These are phyloP conservation scores for Leucopternis melanops DNA, from an alignment of 2,113 vertebrate genomes.

Conservation along the genomic window DNA sequence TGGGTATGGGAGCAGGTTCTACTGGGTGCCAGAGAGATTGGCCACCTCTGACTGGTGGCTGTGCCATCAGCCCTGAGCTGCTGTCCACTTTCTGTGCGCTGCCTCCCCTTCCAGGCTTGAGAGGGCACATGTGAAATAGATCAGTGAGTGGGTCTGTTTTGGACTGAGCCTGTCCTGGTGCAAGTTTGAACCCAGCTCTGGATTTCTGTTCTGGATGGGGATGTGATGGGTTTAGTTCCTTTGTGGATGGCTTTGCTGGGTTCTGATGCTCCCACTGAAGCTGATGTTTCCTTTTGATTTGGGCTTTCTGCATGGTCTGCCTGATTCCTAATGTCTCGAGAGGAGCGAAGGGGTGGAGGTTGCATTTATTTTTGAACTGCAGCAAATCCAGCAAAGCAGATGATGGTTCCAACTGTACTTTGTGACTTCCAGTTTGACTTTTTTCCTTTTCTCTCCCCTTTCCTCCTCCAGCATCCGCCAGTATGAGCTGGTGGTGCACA, in stretches of 20 bases:
- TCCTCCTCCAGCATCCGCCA: constrained; percentile 85
- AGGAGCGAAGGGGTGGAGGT: not conserved
- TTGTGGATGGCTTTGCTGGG: not conserved
- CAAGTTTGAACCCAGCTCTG: not conserved
- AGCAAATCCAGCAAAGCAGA: not conserved
- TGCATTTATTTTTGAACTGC: not conserved
- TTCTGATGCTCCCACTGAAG: not conserved
- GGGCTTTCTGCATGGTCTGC: not conserved
- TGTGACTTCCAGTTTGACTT: not conserved
- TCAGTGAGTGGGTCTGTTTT: not conserved
- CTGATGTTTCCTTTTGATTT: not conserved
- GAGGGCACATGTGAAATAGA: accelerated
- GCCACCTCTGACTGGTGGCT: not conserved
- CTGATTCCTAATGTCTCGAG: accelerated
- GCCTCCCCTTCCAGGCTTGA: not conserved
- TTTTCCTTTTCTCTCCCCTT: not conserved
- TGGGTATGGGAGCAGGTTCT: constrained; percentile 26
- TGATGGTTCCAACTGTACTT: not conserved
- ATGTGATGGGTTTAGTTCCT: not conserved
- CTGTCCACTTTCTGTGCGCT: not conserved
- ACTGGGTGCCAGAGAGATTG: not conserved
- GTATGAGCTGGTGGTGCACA: constrained; percentile 88
- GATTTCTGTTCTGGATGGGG: not conserved
- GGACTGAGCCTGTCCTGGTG: not conserved
- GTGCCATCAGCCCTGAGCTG: not conserved